These are phyloP conservation scores for Chloropsis hardwickii DNA, from an alignment of 2,113 vertebrate species.

Conservation along the genomic window DNA sequence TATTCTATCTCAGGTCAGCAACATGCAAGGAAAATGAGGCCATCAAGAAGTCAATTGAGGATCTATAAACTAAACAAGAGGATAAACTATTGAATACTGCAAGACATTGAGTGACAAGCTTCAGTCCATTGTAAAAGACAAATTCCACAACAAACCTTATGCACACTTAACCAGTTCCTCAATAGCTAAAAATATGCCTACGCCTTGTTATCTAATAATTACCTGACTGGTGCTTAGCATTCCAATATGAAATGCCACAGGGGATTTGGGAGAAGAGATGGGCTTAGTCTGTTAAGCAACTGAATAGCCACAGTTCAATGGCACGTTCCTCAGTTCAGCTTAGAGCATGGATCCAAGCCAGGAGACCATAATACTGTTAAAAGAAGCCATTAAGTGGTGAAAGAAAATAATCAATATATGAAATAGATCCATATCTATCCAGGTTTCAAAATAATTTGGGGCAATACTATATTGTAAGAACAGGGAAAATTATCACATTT, in stretches of 20 bases:
- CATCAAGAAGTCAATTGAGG: neutral
- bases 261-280: neutral
- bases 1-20: neutral
- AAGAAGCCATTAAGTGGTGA: neutral
- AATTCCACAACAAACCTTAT: neutral
- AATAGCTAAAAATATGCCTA: neutral
- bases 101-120: neutral
- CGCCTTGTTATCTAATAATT: neutral
- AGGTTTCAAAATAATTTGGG: neutral
- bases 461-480: neutral
- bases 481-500: neutral
- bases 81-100: neutral
- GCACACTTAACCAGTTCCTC: neutral
- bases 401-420: neutral
- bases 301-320: neutral
- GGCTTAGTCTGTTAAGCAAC: neutral
- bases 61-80: conserved; percentile 23
- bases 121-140: neutral
- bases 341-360: neutral
- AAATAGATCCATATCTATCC: neutral
- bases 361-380: neutral
- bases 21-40: neutral
- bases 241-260: accelerated
- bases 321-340: neutral
- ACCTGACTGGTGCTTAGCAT: neutral